A percentile compares a stretch with the other conserved stretches of the same genome.
Evolutionary conservation across 2,113 vertebrate genomes (phyloP).

Genomic region (Euleptes europaea): DNA sequence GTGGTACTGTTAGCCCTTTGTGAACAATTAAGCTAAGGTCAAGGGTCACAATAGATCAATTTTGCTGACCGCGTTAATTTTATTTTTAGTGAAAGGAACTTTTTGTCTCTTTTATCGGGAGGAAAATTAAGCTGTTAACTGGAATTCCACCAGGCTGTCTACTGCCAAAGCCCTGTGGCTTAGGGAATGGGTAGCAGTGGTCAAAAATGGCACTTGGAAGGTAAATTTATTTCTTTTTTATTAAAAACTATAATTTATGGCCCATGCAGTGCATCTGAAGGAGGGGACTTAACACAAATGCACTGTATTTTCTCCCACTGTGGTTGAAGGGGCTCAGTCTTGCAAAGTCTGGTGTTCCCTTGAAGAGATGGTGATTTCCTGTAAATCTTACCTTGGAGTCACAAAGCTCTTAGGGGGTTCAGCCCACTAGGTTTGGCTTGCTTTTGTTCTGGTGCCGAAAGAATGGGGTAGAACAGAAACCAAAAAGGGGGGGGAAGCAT

Average conservation of each 20-base stretch:
- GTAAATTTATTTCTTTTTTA: conserved; percentile 74
- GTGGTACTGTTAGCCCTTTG: conserved; percentile 65
- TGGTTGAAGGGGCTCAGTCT: conserved; percentile 27
- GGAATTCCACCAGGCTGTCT: conserved; percentile 71
- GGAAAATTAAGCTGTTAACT: conserved; percentile 73
- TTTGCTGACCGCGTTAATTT: conserved; percentile 68
- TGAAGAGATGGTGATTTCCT: conserved; percentile 3
- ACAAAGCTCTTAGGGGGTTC: rapidly evolving
- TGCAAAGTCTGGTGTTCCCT: neutral
- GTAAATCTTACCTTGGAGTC: neutral
- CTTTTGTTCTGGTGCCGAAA: neutral
- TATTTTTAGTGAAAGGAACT: conserved; percentile 75
- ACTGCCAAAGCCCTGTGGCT: conserved; percentile 60
- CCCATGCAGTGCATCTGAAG: conserved; percentile 62
- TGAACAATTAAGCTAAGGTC: conserved; percentile 73
- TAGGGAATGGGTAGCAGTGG: conserved; percentile 57
- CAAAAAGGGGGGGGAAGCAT: neutral
- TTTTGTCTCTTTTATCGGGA: conserved; percentile 73
- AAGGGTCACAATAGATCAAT: conserved; percentile 69
- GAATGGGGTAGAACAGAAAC: neutral
- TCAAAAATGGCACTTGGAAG: conserved; percentile 59
- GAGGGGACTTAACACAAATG: conserved; percentile 26
- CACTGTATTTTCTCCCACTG: conserved; percentile 44
- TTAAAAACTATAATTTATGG: conserved; percentile 71
- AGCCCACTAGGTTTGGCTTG: neutral